Evolutionary conservation across 2,797 vertebrate genomes (phyloP), one percentile per base, ranked within the genome.

Genomic region (Onychomys leucogaster): DNA sequence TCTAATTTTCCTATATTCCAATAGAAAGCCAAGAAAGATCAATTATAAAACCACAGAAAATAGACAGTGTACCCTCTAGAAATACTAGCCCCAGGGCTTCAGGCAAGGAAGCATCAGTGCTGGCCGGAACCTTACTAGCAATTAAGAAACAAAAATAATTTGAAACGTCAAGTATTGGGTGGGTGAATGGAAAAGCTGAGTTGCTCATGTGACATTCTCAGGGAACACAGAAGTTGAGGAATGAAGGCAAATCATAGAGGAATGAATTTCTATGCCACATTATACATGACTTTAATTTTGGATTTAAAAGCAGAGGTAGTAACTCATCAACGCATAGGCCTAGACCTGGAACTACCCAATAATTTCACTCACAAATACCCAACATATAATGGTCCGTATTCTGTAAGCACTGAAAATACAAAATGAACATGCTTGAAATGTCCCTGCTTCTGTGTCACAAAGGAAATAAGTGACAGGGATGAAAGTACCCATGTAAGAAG

Each of bases 31-130:
- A 98, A 97, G 82, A 97, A 89, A 92, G 95, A 96, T 96, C 89
- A 75, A 90, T 97, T 97, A 93, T 85, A 69, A 97, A 97, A 93
- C 97, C 97, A 95, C 92, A 97, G 86, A 97, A 97, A 95, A 96
- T 2, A 94, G 88, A 90, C 55, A 59, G 78, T 52, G 19, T 61
- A 94, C 71, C 71, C 86, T 94, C 82, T 94, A 89, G 92, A 94
- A 97, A 96, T 96, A 96, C 91, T 32, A 81, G 43, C 52, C 69
- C 73, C 63, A 80, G 10, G 7, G 32, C 84, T 71, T 82, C 34
- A 87, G 93, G 75, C 92, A 87, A 96, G 85, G 19, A 86, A 77
- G 67, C 21, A 29, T 41, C 2, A 32, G 78, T 7, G 0, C 3
- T 37, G 55, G 52, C 43, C 9, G 19, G 73, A 27, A 9, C 10